Base-by-base conservation (phyloP, 2,113 vertebrate species). In the Petroica traversi region DNA sequence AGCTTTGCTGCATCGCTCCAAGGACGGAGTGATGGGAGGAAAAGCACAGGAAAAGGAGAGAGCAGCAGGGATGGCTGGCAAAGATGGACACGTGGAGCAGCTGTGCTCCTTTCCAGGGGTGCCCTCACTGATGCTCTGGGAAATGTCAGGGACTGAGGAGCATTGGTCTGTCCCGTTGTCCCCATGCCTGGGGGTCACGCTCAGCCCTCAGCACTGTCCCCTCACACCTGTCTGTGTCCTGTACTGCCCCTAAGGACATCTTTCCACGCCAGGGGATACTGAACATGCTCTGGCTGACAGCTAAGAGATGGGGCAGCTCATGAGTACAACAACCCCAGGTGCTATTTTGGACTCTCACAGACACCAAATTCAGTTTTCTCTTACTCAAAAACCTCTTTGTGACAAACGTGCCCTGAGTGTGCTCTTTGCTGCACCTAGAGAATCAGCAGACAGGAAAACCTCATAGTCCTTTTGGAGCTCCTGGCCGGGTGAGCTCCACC, bases 61-160 rank as follows among this genome's bases (percentile, higher is more conserved):
- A n/a, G 9, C 71, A 52, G 66, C 45, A 24, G 71, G 26, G 49
- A 5, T 3, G 29, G 63, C 41, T 72, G 54, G 41, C 19, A 67
- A 38, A 55, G 45, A 19, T 4, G 11, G 31, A 41, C 57, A 55
- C 0, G 0, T 19, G 45, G 63, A n/a, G 29, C 54, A 14, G 3
- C 19, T 14, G 40, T 55, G 62, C 79, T 71, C 54, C 72, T 54
- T 40, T 18, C 57, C 26, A 58, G 68, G 34, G 6, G 5, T 34
- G 67, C 34, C 36, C 74, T 85, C 71, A 33, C 17, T 75, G 43
- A 9, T 5, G 8, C 34, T 22, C 4, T 1, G 3, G 29, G 38
- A 63, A 63, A 31, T 22, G 43, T 5, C 28, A 20, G 74, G 55
- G 46, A 58, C 34, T 5, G 14, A 67, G 45, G 23, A 22, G 64